These are phyloP conservation scores for Leucopsar rothschildi DNA, from an alignment of 2,113 vertebrate species.

Conservation along the genomic window DNA sequence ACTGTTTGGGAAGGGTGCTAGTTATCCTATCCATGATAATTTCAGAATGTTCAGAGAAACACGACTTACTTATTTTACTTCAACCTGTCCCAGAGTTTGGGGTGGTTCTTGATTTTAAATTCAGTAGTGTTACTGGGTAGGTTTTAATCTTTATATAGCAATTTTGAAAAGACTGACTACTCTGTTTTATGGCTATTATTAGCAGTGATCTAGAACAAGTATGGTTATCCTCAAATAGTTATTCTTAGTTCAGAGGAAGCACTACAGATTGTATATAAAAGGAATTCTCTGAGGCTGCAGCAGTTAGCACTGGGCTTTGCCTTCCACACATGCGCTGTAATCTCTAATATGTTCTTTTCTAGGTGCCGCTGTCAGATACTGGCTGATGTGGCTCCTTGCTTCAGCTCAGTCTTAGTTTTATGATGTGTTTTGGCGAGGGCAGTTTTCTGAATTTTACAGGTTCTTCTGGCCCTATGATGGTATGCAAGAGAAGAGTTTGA, in stretches of 20 bases:
- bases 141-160: neutral
- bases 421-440: conserved; percentile 93
- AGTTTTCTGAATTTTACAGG: conserved; percentile 98
- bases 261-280: conserved; percentile 16
- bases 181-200: neutral
- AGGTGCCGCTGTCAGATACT: conserved; percentile 96
- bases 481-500: conserved; percentile 91
- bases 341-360: conserved; percentile 99
- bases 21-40: neutral
- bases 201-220: neutral
- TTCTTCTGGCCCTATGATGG: conserved; percentile 92
- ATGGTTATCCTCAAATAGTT: neutral
- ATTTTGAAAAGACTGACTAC: neutral
- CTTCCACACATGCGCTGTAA: conserved; percentile 99
- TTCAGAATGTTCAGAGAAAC: neutral
- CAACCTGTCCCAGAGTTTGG: conserved; percentile 38
- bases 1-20: conserved; percentile 36
- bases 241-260: conserved; percentile 22
- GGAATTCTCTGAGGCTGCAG: conserved; percentile 65
- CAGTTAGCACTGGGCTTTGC: conserved; percentile 79
- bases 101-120: conserved; percentile 23
- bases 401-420: conserved; percentile 94
- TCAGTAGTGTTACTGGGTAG: neutral
- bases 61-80: neutral
- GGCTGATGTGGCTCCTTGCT: conserved; percentile 92